Percentiles rank a stretch among this genome's conserved stretches.
These are phyloP conservation scores for Baryphthengus martii DNA, from an alignment of 2,113 vertebrate species.

Conservation along the genomic window DNA sequence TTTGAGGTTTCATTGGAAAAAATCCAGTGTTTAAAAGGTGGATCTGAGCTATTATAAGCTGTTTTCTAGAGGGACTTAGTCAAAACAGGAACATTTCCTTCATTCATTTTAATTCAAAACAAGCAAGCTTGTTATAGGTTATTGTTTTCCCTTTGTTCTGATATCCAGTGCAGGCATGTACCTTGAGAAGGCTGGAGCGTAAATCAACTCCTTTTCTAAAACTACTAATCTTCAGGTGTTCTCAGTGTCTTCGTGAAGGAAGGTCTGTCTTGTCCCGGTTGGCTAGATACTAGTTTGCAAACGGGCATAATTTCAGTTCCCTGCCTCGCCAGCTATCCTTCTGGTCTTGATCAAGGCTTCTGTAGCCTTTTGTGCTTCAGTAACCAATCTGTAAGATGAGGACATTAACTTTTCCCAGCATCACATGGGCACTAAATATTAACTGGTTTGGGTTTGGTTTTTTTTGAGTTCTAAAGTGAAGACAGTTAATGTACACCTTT, in stretches of 20 bases:
- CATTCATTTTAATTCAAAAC: background rate
- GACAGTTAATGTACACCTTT: conserved; percentile 35
- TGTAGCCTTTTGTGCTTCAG: background rate
- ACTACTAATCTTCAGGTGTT: background rate
- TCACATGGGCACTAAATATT: conserved; percentile 9
- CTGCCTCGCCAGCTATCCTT: background rate
- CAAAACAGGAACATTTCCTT: background rate
- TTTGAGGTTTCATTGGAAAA: background rate
- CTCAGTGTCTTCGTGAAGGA: background rate
- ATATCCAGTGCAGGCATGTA: accelerated
- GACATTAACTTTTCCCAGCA: background rate
- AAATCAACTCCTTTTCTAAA: background rate
- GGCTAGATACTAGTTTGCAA: background rate
- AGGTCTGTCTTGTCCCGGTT: background rate
- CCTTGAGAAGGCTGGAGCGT: background rate
- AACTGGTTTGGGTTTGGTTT: background rate
- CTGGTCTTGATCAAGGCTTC: background rate
- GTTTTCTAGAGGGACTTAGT: background rate
- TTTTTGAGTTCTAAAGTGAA: background rate
- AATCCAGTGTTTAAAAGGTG: background rate
- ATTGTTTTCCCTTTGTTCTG: background rate
- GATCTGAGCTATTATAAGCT: background rate
- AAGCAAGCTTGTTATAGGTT: background rate
- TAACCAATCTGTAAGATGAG: background rate
- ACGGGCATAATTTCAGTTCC: background rate